Base-by-base conservation (phyloP, 2,113 vertebrate species). In the Vanacampus margaritifer region DNA sequence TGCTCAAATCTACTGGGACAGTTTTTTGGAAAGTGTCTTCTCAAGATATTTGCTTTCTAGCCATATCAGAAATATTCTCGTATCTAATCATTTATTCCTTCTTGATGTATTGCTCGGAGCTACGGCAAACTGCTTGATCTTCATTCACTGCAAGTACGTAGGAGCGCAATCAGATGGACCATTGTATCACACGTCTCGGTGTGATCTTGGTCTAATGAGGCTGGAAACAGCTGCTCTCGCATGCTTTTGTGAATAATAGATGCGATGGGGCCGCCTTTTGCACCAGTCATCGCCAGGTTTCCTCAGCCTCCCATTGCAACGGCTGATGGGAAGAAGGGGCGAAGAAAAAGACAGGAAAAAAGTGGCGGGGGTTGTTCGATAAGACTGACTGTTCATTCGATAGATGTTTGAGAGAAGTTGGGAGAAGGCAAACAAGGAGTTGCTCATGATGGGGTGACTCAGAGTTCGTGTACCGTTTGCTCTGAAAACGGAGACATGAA, bases 211-310 rank as follows among this genome's bases (percentile, higher is more conserved):
- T 80, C 81, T 89, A 89, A 89, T 86, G 84, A 89, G 78, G 64
- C 72, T 81, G 76, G 79, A 80, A 80, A 14, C 85, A 84, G 80
- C 82, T 81, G 84, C 81, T 87, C 75, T 73, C 73, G 79, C 77
- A 85, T 69, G 81, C 75, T 77, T 78, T 67, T 73, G 75, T 88
- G 87, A 90, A 91, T 91, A 79, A 90, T 87, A 84, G 77, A 90
- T 88, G 84, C 26, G 68, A 60, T 65, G 72, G 65, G 71, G 67
- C 39, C 58, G 43, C 67, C 65, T 64, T 61, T 39, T 76, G 74
- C 54, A 62, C 67, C 68, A 69, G 81, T 86, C 76, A 58, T 69
- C 68, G 63, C 75, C 68, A 64, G 71, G 65, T 66, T 79, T 74
- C 39, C 6, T 48, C 12, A 7, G 35, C 28, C 41, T 39, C n/a